phyloP scores from a whole-genome alignment of 2,888 invertebrate species.

The Coleophora deauratella region DNA sequence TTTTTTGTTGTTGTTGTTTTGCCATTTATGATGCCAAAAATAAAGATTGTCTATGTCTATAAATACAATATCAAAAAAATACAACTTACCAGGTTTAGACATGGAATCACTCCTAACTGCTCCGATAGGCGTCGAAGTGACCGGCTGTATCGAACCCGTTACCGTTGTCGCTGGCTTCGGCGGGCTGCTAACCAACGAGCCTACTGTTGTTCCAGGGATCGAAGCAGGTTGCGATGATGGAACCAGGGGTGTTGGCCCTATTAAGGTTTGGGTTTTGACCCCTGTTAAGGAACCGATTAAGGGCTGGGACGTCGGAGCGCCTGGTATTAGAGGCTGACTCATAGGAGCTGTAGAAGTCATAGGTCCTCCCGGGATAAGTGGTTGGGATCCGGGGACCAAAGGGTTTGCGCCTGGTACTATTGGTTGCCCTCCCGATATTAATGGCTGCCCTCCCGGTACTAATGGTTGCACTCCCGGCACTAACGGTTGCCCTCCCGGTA shows the following conservation, averaged over 20 bases:
- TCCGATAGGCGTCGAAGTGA: constrained; percentile 59
- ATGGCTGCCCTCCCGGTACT: background rate
- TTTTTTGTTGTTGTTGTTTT: too few species aligned
- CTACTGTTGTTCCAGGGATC: constrained; percentile 30
- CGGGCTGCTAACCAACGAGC: constrained; percentile 44
- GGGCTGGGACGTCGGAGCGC: constrained; percentile 18
- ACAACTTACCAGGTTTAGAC: constrained; percentile 60
- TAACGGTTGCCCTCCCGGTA: background rate
- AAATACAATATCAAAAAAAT: too few species aligned
- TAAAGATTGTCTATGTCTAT: too few species aligned
- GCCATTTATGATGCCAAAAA: too few species aligned
- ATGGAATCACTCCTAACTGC: constrained; percentile 44
- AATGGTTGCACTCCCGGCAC: too few species aligned
- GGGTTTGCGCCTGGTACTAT: too few species aligned
- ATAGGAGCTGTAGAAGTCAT: background rate
- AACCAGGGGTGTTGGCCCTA: constrained; percentile 17
- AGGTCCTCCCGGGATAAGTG: too few species aligned
- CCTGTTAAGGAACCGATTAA: constrained; percentile 14
- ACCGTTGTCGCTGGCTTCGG: constrained; percentile 31
- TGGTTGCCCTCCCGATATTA: background rate
- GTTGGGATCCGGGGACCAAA: too few species aligned
- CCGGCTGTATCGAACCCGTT: constrained; percentile 40
- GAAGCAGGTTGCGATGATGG: constrained; percentile 14
- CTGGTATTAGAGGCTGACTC: background rate
- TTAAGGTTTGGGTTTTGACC: constrained; percentile 10